Evolutionary conservation across 2,797 vertebrate species (phyloP), one percentile per base, ranked within the genome.

Genomic region (Falco berigora): DNA sequence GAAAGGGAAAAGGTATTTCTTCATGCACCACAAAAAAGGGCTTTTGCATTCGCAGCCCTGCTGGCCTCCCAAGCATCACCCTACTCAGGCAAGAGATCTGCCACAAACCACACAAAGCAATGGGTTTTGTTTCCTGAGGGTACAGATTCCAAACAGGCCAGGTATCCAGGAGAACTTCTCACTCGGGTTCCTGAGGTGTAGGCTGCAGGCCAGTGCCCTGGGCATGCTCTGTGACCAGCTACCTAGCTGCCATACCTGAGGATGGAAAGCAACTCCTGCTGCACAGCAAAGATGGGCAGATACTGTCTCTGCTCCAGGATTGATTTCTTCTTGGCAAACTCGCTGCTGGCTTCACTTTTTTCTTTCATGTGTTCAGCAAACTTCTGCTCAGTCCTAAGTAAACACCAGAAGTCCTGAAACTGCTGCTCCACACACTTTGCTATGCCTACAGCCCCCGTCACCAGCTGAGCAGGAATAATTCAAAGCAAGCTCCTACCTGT

Each of bases 291-390:
- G 92, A 99, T 99, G 34, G 99, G 99, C 82, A 99, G 96, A 82
- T 99, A 99, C 77, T 99, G 99, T 80, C 99, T 98, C 98, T 99
- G 99, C 95, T 99, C 99, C 98, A 99, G 94, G 44, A 99, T 97
- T 0, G 97, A 99, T 96, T 99, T 99, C 97, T 99, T 99, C 95
- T 99, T 99, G 8, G 99, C 99, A 96, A 99, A 99, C 53, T 99
- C 99, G 9, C 99, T 99, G 98, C 98, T 99, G 59, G 99, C 99
- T 96, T 99, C 98, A 1, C 89, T 99, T 97, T 99, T 99, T 71
- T 99, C 99, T 95, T 98, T 99, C 99, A 99, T 99, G 96, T 99
- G 99, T 93, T 99, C 99, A 5, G 99, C 99, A 98, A 99, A 99
- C 96, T 99, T 99, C 97, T 99, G 99, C 88, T 99, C 99, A 3